phyloP scores from a whole-genome alignment of 2,113 vertebrate genomes.

The Gopherus flavomarginatus region DNA sequence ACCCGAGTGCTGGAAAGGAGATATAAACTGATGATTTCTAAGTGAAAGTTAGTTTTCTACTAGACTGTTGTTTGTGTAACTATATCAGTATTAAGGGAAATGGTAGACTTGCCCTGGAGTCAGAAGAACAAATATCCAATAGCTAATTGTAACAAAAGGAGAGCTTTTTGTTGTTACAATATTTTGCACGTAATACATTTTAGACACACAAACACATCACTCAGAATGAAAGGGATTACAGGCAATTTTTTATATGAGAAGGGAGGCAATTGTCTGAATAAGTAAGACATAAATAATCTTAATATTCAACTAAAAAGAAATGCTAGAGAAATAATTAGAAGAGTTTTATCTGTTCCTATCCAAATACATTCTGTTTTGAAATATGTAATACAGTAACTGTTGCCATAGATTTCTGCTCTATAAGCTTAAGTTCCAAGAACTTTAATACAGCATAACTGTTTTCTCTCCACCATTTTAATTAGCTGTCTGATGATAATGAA shows the following conservation, averaged over 20 bases:
- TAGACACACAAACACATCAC: neutral
- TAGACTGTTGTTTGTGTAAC: neutral
- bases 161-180: neutral
- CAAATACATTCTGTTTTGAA: neutral
- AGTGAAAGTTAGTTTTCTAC: neutral
- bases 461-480: conserved; percentile 67
- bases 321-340: neutral
- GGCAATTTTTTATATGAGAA: neutral
- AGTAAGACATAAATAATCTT: neutral
- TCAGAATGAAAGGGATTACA: conserved; percentile 3
- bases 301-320: neutral
- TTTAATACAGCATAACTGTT: conserved; percentile 56
- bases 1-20: fast-evolving
- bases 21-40: neutral
- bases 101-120: neutral
- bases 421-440: conserved; percentile 24
- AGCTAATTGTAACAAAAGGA: conserved; percentile 5
- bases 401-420: neutral
- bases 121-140: neutral
- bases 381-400: neutral
- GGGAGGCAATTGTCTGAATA: neutral
- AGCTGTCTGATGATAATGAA: conserved; percentile 61
- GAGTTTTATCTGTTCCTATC: neutral
- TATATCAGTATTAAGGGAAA: neutral
- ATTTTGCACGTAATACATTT: neutral